Evolutionary conservation across 2,888 invertebrate genomes (phyloP), one percentile per base, ranked within the genome.

Genomic region (Ophonus ardosiacus): DNA sequence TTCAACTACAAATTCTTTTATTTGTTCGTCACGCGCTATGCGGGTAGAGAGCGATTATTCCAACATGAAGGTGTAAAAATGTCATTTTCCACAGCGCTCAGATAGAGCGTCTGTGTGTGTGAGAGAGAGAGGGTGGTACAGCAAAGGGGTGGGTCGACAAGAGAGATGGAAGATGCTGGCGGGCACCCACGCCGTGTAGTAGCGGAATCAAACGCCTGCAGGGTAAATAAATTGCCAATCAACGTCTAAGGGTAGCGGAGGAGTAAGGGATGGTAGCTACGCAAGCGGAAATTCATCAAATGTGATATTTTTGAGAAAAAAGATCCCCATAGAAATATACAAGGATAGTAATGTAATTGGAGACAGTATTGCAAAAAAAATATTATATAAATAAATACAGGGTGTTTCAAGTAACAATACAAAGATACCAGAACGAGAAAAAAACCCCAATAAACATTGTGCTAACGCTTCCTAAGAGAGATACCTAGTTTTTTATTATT

Each of bases 201-300:
- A 88, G 87, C 87, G 88, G 88, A 89, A 89, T 89, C 89, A 89
- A 89, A 89, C 89, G 89, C 89, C 89, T 88, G 90, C 88, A 89
- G 90, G 90, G 90, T 89, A 90, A 90, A 90, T 90, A 90, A 90
- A 90, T 90, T 90, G 90, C 88, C 90, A 90, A 90, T 90, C 90
- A 90, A 89, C 90, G 90, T 90, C 90, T 90, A 88, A 90, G 88
- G 8, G 79, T 0, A 10, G 68, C 40, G 17, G 68, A 1, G 61
- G 6, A 8, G 61, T 8, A 61, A n/a, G 24, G 68, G 84, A 88
- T 88, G 88, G 88, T 88, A 87, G 87, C 81, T 85, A 76, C 63
- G 65, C 78, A 79, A 43, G 86, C 87, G 87, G 87, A 87, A 88
- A 87, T 87, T 88, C 87, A 87, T 87, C 86, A 87, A 87, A 88